These are phyloP conservation scores for Panthera tigris DNA, from an alignment of 2,113 vertebrate genomes.

Conservation along the genomic window DNA sequence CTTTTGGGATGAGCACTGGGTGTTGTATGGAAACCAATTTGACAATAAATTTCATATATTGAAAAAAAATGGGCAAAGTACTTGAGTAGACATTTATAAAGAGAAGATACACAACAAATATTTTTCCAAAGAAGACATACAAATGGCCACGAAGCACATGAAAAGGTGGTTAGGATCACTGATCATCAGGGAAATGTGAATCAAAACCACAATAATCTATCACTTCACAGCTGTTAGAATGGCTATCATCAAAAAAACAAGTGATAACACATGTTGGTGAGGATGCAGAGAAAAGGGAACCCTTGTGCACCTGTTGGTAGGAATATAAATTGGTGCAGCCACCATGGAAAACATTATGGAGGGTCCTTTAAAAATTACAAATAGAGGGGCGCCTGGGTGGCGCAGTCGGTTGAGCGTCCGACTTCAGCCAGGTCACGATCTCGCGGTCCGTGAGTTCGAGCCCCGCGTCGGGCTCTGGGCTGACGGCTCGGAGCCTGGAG, in stretches of 20 bases:
- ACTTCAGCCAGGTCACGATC: no score
- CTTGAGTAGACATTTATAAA: background rate
- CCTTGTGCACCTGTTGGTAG: background rate
- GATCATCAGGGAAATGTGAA: background rate
- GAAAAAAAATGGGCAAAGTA: background rate
- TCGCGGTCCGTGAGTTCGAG: no score
- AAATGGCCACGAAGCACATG: background rate
- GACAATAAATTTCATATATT: no score
- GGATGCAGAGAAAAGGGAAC: background rate
- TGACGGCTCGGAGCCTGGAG: no score
- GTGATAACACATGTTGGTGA: background rate
- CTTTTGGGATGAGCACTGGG: no score
- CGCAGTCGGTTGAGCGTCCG: no score
- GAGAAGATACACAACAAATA: background rate
- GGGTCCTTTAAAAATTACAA: background rate
- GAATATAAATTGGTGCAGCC: background rate
- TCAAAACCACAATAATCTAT: background rate
- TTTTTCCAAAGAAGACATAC: background rate
- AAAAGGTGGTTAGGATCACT: background rate
- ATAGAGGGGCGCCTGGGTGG: no score
- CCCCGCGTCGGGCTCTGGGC: no score
- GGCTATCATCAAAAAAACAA: background rate
- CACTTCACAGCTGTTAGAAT: background rate
- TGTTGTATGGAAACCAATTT: no score
- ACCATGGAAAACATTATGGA: background rate